Evolutionary conservation across 2,113 vertebrate genomes (phyloP).

Genomic region (Pipra filicauda): DNA sequence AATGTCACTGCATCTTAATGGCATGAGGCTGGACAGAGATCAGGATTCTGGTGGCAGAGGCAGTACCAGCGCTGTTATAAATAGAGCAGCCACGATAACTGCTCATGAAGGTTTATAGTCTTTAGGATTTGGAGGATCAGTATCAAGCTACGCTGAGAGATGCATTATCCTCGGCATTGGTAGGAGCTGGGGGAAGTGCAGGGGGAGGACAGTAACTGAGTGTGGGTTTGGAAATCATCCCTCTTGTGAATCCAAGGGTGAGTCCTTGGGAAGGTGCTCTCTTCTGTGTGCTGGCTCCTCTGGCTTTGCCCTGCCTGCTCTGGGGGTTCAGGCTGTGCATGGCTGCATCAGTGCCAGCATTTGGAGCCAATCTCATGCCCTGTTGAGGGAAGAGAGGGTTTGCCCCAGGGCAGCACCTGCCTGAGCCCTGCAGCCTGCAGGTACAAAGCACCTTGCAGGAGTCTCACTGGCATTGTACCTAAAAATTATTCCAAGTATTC

Average conservation of each 20-base stretch:
- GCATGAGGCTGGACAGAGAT: conserved; percentile 3
- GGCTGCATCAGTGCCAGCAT: not conserved
- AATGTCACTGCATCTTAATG: conserved; percentile 17
- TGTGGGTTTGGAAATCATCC: not conserved
- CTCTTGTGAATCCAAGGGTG: not conserved
- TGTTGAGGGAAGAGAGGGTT: not conserved
- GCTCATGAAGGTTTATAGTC: not conserved
- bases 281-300: not conserved
- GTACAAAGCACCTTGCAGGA: not conserved
- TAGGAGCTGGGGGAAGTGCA: not conserved
- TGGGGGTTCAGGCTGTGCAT: fast-evolving
- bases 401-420: not conserved
- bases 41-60: conserved; percentile 43
- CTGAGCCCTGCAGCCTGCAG: not conserved
- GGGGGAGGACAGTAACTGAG: not conserved
- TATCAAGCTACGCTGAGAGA: not conserved
- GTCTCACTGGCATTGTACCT: fast-evolving
- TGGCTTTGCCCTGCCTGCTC: not conserved
- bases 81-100: not conserved
- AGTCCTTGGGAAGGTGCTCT: not conserved
- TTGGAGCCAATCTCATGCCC: not conserved
- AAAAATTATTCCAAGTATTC: not conserved
- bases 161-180: not conserved
- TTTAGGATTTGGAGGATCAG: conserved; percentile 21
- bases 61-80: not conserved